These are phyloP conservation scores for Spisula solida DNA, from an alignment of 2,888 invertebrate genomes.

Conservation along the genomic window DNA sequence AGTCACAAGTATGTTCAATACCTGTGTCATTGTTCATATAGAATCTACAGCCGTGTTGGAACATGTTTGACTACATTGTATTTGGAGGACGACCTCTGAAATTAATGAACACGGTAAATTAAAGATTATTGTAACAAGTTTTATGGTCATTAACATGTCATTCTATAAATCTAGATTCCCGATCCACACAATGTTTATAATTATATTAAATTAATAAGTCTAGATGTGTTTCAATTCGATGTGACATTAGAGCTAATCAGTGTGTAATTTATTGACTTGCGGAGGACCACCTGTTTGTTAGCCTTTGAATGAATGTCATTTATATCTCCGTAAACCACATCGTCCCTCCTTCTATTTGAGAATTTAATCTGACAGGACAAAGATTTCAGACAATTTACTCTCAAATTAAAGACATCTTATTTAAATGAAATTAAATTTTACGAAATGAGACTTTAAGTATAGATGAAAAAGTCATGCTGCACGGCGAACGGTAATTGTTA, in stretches of 20 bases:
- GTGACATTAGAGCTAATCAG: constrained; percentile 67
- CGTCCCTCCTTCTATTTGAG: constrained; percentile 35
- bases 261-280: constrained; percentile 66
- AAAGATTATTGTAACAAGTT: constrained; percentile 39
- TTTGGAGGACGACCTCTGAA: constrained; percentile 12
- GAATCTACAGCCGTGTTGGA: neutral
- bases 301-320: constrained; percentile 55
- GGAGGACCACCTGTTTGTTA: constrained; percentile 67
- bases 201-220: constrained; percentile 74
- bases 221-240: constrained; percentile 66
- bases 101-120: constrained; percentile 22
- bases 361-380: constrained; percentile 62
- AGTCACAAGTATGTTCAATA: no score
- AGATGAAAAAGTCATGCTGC: constrained; percentile 47
- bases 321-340: constrained; percentile 47
- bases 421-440: constrained; percentile 69
- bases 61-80: neutral
- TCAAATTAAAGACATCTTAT: constrained; percentile 67
- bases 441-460: constrained; percentile 66
- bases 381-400: constrained; percentile 62
- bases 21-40: no score
- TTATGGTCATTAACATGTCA: constrained; percentile 68
- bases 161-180: constrained; percentile 46
- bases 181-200: constrained; percentile 53
- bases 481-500: constrained; percentile 59